phyloP scores from a whole-genome alignment of 2,797 vertebrate genomes.

The Coendou prehensilis region DNA sequence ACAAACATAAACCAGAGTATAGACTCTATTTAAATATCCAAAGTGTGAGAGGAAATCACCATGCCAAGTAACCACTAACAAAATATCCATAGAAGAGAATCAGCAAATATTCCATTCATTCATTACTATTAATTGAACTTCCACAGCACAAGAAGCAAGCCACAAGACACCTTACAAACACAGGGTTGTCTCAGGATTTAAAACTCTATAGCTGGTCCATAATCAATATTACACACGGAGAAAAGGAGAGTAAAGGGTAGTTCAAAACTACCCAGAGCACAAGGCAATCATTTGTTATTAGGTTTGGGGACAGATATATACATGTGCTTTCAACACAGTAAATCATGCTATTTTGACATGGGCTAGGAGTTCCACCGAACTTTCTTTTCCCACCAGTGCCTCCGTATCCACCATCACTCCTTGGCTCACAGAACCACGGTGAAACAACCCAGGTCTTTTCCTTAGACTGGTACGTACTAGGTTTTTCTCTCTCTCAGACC shows the following conservation, averaged over 20 bases:
- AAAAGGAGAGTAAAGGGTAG: neutral
- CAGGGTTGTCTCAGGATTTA: neutral
- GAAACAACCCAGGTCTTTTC: neutral
- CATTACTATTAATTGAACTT: constrained; percentile 77
- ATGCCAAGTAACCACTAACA: constrained; percentile 48
- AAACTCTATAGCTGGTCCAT: neutral
- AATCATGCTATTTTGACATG: neutral
- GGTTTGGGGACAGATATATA: neutral
- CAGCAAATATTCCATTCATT: constrained; percentile 59
- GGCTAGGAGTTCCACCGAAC: rapidly evolving
- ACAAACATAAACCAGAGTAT: constrained; percentile 1
- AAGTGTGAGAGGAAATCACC: constrained; percentile 6
- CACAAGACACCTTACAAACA: neutral
- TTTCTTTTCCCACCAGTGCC: too few species aligned
- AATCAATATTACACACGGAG: neutral
- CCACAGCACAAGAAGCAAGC: neutral
- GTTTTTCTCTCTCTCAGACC: neutral
- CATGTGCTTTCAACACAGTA: neutral
- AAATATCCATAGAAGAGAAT: constrained; percentile 62
- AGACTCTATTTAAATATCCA: constrained; percentile 63
- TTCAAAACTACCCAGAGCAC: neutral
- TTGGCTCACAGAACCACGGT: rapidly evolving
- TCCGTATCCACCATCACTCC: rapidly evolving
- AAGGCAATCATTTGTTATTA: neutral
- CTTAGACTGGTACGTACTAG: rapidly evolving